Conservation (phyloP, 2,113 vertebrate species). For the Salvelinus namaycush region DNA sequence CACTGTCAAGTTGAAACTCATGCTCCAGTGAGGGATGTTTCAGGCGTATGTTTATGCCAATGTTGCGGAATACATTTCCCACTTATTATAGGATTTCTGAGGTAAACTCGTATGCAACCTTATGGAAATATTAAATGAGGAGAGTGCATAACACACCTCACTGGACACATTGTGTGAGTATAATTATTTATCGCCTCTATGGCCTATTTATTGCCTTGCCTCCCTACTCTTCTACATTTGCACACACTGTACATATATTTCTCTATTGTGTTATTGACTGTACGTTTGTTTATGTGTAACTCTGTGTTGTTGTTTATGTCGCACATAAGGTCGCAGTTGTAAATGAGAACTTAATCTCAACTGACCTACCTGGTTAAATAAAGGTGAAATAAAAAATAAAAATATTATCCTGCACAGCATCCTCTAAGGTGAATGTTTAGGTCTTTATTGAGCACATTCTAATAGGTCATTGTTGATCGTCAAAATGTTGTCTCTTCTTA, state of each 20-base stretch:
- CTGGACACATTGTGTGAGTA: constrained; percentile 63
- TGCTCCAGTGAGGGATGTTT: constrained; percentile 62
- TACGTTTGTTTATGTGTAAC: too few relatives aligned
- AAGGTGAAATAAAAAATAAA: too few relatives aligned
- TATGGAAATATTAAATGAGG: constrained; percentile 72
- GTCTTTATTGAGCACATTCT: constrained; percentile 31
- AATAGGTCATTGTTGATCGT: not conserved
- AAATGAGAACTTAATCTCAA: too few relatives aligned
- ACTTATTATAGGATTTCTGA: constrained; percentile 53
- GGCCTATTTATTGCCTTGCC: too few relatives aligned
- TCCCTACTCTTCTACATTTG: too few relatives aligned
- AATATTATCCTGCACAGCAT: constrained; percentile 24
- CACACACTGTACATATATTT: too few relatives aligned
- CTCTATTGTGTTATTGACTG: too few relatives aligned
- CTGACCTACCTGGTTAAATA: too few relatives aligned
- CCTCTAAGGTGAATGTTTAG: constrained; percentile 42
- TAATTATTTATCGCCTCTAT: not conserved
- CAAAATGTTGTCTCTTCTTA: not conserved
- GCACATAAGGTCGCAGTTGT: too few relatives aligned
- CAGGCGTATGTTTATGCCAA: constrained; percentile 64
- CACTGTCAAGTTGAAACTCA: constrained; percentile 64
- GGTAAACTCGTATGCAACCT: constrained; percentile 56
- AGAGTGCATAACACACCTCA: constrained; percentile 61
- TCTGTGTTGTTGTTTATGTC: too few relatives aligned
- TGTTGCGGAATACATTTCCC: constrained; percentile 67